Evolutionary conservation across 2,888 invertebrate genomes (phyloP), one percentile per base, ranked within the genome.

Genomic region (Heteropelma amictum): DNA sequence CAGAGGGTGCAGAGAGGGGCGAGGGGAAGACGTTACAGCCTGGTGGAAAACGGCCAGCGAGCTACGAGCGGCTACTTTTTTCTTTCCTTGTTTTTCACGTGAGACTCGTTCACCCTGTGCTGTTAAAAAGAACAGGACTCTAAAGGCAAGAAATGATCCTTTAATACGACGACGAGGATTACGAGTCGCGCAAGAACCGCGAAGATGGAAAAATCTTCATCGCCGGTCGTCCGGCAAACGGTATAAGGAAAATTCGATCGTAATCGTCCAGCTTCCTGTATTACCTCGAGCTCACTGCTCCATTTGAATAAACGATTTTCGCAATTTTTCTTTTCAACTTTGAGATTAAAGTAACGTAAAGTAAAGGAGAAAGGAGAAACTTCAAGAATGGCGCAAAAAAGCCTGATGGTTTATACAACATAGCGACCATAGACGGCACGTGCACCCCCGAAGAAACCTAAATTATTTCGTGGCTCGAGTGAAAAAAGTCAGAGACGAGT

Each of bases 231-330:
- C 54, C 21, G 30, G 51, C n/a, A 68, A 68, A 49, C 17, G 47
- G 45, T 17, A 70, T n/a, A n/a, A 47, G 54, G 65, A 47, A 72
- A 71, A 72, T 68, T 76, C 76, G 71, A 76, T 72, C 72, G 71
- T 76, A 63, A 72, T 76, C 71, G 63, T 42, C 63, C 21, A 45
- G 51, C n/a, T 68, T 63, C 40, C 63, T 53, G 51, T 67, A n/a
- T 76, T 33, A 38, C 70, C 49, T 30, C 58, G 68, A 51, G 28
- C 56, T 19, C 33, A 51, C 33, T 69, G 33, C 40, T 17, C 60
- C 63, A 72, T 76, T 72, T 49, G 71, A 68, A 72, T 72, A 72
- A 76, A 76, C 68, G 71, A 67, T 72, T 76, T 63, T 53, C 45
- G n/a, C n/a, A n/a, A n/a, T n/a, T n/a, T n/a, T n/a, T n/a, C n/a